These are phyloP conservation scores for Gallinago solitaria DNA, from an alignment of 2,797 vertebrate genomes.

Conservation along the genomic window DNA sequence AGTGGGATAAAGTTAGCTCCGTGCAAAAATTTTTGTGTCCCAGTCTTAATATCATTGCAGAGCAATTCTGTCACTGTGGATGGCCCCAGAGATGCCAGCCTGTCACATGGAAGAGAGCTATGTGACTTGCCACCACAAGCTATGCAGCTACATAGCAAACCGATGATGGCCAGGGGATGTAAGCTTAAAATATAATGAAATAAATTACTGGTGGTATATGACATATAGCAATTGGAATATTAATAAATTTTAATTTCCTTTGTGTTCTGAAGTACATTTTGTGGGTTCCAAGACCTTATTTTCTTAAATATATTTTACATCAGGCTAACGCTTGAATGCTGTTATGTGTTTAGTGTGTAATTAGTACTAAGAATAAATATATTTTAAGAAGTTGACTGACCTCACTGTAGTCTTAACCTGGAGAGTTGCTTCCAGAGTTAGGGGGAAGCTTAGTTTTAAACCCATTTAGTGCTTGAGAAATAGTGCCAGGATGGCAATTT, in stretches of 20 bases:
- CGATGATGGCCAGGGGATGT: neutral
- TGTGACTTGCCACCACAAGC: slow-evolving; percentile 12
- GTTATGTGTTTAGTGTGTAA: neutral
- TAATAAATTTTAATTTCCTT: neutral
- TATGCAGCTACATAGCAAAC: slow-evolving; percentile 34
- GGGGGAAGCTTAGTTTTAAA: neutral
- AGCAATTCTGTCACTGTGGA: neutral
- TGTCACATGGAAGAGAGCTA: neutral
- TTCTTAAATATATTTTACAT: neutral
- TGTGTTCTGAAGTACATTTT: neutral
- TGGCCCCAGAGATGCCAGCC: neutral
- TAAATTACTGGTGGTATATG: neutral
- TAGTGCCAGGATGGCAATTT: neutral
- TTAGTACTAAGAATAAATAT: neutral
- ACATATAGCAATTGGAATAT: neutral
- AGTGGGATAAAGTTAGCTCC: slow-evolving; percentile 5
- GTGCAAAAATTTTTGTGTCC: slow-evolving; percentile 3
- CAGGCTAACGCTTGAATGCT: neutral
- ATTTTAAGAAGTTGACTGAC: neutral
- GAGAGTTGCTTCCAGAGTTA: neutral
- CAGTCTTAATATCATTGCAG: neutral
- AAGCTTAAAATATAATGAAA: slow-evolving; percentile 43
- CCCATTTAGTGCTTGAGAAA: neutral
- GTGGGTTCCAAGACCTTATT: neutral
- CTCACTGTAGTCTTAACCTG: neutral